phyloP scores from a whole-genome alignment of 2,797 vertebrate genomes.

The Myotis daubentonii region DNA sequence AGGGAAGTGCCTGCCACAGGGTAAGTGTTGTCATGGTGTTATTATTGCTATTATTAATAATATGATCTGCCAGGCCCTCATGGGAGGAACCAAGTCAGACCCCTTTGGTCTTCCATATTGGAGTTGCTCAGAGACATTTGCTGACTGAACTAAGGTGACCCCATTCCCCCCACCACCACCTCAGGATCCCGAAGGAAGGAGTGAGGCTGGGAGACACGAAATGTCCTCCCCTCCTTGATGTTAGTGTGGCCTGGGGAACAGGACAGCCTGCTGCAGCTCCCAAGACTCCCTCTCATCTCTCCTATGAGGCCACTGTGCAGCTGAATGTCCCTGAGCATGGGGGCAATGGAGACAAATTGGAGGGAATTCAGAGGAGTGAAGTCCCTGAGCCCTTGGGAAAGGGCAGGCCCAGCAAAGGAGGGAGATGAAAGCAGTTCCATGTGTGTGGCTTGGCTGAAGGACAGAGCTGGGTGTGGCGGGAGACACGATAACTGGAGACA shows the following conservation, averaged over 20 bases:
- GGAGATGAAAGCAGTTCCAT: slow-evolving; percentile 64
- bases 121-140: background rate
- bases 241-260: background rate
- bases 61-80: background rate
- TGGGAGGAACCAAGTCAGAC: background rate
- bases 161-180: too few relatives aligned
- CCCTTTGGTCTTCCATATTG: background rate
- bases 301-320: slow-evolving; percentile 12
- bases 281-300: background rate
- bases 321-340: background rate
- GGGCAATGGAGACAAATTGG: slow-evolving; percentile 50
- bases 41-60: slow-evolving; percentile 7
- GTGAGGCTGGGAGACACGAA: background rate
- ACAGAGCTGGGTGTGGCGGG: slow-evolving; percentile 58
- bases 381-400: slow-evolving; percentile 64
- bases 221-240: background rate
- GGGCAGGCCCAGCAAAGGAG: slow-evolving; percentile 46
- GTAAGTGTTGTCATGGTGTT: background rate
- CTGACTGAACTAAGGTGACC: background rate
- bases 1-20: background rate
- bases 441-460: slow-evolving; percentile 77
- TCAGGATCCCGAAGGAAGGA: background rate
- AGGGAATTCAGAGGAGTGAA: slow-evolving; percentile 58
- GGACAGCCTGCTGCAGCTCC: background rate
- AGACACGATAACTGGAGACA: slow-evolving; percentile 69